Evolutionary conservation across 2,888 invertebrate genomes (phyloP).

Genomic region (Eurois occulta): DNA sequence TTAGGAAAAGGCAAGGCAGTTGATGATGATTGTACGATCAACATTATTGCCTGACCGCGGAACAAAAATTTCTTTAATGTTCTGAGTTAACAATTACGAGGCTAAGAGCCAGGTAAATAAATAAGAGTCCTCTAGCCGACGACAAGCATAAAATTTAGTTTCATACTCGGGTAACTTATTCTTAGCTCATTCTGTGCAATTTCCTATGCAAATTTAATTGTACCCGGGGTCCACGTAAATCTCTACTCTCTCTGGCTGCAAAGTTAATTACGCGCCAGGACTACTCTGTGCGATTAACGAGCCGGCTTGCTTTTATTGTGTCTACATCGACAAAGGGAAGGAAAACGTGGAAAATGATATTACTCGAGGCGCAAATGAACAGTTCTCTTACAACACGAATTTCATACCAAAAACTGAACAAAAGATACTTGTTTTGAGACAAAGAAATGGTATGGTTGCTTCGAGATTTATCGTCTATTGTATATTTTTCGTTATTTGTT

Average conservation of each 20-base stretch:
- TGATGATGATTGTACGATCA: not conserved
- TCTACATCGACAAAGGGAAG: slow-evolving; percentile 84
- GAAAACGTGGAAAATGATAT: slow-evolving; percentile 80
- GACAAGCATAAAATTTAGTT: slow-evolving; percentile 84
- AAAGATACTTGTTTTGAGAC: slow-evolving; percentile 45
- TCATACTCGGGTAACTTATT: slow-evolving; percentile 84
- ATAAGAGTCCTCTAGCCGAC: slow-evolving; percentile 66
- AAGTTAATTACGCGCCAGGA: slow-evolving; percentile 88
- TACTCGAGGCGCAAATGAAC: slow-evolving; percentile 72
- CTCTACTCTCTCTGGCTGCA: slow-evolving; percentile 85
- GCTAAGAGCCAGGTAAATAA: slow-evolving; percentile 67
- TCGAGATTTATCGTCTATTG: slow-evolving; percentile 36
- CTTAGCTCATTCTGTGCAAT: slow-evolving; percentile 88
- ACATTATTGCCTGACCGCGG: not conserved
- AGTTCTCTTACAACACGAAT: slow-evolving; percentile 49
- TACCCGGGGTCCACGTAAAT: slow-evolving; percentile 89
- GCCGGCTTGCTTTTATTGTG: slow-evolving; percentile 86
- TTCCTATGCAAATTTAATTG: slow-evolving; percentile 91
- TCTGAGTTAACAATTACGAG: slow-evolving; percentile 45
- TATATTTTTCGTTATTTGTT: slow-evolving; percentile 27
- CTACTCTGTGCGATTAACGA: slow-evolving; percentile 87
- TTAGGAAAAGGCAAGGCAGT: too few relatives aligned
- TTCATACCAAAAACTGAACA: slow-evolving; percentile 57
- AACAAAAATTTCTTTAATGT: slow-evolving; percentile 8
- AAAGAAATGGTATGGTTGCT: slow-evolving; percentile 42